These are phyloP conservation scores for Pollachius pollachius DNA, from an alignment of 2,113 vertebrate species.

Conservation along the genomic window DNA sequence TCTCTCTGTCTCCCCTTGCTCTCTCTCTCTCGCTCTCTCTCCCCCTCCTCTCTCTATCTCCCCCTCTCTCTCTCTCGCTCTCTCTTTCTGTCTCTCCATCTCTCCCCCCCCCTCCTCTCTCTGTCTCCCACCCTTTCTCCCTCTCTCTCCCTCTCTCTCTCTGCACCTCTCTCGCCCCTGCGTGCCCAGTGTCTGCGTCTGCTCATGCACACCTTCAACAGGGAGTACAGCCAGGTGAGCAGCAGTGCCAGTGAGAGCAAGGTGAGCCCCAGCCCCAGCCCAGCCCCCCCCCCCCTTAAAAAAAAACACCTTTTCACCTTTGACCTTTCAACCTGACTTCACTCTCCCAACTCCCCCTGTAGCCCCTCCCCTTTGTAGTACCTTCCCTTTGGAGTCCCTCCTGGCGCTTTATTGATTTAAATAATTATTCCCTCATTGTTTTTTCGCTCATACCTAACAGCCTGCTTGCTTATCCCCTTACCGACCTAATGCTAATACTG, in stretches of 20 bases:
- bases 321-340: too few species aligned
- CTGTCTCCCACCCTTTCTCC: neutral
- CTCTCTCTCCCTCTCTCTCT: slow-evolving; percentile 10
- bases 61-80: neutral
- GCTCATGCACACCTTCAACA: slow-evolving; percentile 97
- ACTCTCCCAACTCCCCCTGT: too few species aligned
- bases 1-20: too few species aligned
- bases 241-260: slow-evolving; percentile 98
- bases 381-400: too few species aligned
- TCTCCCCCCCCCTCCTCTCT: neutral
- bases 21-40: slow-evolving; percentile 10
- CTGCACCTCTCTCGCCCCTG: slow-evolving; percentile 10
- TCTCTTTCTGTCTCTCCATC: slow-evolving; percentile 8
- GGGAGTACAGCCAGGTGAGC: slow-evolving; percentile 96
- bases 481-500: too few species aligned
- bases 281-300: slow-evolving; percentile 41
- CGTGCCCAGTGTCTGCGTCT: slow-evolving; percentile 87
- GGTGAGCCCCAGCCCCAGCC: slow-evolving; percentile 78
- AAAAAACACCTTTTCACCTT: too few species aligned
- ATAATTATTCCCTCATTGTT: too few species aligned
- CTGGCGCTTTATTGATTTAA: too few species aligned
- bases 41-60: too few species aligned
- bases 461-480: too few species aligned
- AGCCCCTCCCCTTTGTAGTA: too few species aligned
- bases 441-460: too few species aligned